Evolutionary conservation across 2,888 invertebrate species (phyloP).

Genomic region (Spisula solida): DNA sequence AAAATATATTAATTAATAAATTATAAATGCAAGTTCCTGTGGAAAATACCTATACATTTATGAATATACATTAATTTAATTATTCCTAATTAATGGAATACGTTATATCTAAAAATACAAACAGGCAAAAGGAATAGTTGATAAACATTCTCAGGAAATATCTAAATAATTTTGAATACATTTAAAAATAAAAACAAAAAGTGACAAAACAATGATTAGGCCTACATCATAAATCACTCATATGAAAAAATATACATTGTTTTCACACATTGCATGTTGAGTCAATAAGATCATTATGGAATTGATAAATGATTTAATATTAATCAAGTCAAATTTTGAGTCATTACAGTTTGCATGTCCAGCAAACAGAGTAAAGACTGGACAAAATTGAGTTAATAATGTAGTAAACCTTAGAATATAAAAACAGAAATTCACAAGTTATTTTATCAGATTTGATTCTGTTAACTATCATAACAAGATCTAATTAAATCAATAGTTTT

Average conservation of each 20-base stretch:
- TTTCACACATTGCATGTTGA: background rate
- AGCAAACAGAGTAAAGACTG: background rate
- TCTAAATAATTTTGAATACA: too few species aligned
- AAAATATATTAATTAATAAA: too few species aligned
- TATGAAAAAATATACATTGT: background rate
- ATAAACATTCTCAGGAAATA: too few species aligned
- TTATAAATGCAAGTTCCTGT: too few species aligned
- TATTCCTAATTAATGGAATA: background rate
- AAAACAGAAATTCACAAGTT: background rate
- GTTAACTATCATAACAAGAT: background rate
- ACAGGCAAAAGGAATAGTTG: background rate
- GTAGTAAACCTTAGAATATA: background rate
- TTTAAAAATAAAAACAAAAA: too few species aligned
- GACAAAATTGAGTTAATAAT: slow-evolving; percentile 4
- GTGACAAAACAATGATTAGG: background rate
- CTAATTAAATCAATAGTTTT: background rate
- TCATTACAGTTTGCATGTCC: background rate
- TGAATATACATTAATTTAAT: background rate
- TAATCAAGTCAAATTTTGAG: slow-evolving; percentile 14
- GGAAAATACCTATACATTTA: too few species aligned
- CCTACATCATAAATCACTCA: background rate
- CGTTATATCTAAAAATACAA: background rate
- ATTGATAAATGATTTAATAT: background rate
- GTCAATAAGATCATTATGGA: slow-evolving; percentile 9
- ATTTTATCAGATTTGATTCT: background rate